Evolutionary conservation across 1,140 invertebrate species (phyloP), one percentile per base, ranked within the genome.

Genomic region (Drosophila pandora): DNA sequence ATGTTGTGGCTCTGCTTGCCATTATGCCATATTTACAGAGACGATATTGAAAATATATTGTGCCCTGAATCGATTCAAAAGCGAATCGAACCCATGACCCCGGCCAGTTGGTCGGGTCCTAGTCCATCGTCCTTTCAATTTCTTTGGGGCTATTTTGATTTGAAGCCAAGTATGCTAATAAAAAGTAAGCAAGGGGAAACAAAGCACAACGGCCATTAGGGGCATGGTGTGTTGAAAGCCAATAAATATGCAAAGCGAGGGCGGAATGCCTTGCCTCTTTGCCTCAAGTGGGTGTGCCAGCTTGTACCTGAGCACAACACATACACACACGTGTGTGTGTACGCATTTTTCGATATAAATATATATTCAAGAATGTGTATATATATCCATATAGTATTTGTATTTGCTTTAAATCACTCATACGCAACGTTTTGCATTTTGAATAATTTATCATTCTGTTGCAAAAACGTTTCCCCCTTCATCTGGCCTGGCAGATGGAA

Each of bases 381-480:
- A 22, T 23, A 49, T 48, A 49, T 56, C 23, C 9, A 49, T 54
- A 48, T 55, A 49, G 49, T 43, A 57, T 69, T 69, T 56, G 67
- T 69, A 70, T 70, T 69, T 69, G 67, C 67, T 49, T 70, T 67
- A 76, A 61, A 76, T 76, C 73, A 76, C 71, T 74, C 69, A 76
- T 77, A 77, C 74, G 73, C 75, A 59, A 55, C 64, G 74, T 70
- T 76, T 77, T 70, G 58, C 58, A 70, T 77, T 77, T 76, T 63
- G 74, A 76, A 77, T 77, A 76, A 77, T 77, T 77, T 76, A 77
- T 76, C 62, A 75, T 65, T 75, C n/a, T 39, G 69, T 13, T 73
- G 37, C n/a, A 57, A 65, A 56, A 72, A 63, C 69, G 68, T 28
- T 50, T 43, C 25, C 49, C 63, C 63, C 41, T 50, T 10, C 17